These are phyloP conservation scores for Apostichopus japonicus DNA, from an alignment of 35 echinoderm and acorn worm species.

Conservation along the genomic window DNA sequence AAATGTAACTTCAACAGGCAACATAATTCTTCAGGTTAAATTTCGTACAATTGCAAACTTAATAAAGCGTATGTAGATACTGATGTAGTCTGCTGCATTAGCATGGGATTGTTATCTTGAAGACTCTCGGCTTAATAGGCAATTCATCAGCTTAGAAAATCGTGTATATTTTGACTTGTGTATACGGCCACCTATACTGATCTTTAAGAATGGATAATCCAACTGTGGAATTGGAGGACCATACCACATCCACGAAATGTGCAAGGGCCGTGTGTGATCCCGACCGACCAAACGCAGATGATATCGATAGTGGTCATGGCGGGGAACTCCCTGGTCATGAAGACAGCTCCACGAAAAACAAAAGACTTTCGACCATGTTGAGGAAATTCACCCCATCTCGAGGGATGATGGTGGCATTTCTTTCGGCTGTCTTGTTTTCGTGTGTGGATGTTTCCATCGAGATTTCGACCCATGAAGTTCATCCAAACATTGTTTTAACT, in stretches of 20 bases:
- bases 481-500: neutral
- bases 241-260: neutral
- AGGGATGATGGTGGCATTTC: conserved; percentile 32
- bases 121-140: no score
- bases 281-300: no score
- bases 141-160: no score
- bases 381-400: conserved; percentile 20
- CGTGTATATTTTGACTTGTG: no score
- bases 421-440: neutral
- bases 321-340: neutral
- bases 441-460: conserved; percentile 20
- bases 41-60: no score
- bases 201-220: neutral
- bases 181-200: no score
- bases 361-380: neutral
- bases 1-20: no score
- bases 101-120: no score
- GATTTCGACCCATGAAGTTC: conserved; percentile 16
- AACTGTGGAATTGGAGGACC: neutral
- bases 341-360: neutral
- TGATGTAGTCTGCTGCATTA: no score
- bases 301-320: neutral
- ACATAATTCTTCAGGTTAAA: no score
- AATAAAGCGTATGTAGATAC: no score
- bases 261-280: no score